These are phyloP conservation scores for Apostichopus japonicus DNA, from an alignment of 35 echinoderm and acorn worm species.

Conservation along the genomic window DNA sequence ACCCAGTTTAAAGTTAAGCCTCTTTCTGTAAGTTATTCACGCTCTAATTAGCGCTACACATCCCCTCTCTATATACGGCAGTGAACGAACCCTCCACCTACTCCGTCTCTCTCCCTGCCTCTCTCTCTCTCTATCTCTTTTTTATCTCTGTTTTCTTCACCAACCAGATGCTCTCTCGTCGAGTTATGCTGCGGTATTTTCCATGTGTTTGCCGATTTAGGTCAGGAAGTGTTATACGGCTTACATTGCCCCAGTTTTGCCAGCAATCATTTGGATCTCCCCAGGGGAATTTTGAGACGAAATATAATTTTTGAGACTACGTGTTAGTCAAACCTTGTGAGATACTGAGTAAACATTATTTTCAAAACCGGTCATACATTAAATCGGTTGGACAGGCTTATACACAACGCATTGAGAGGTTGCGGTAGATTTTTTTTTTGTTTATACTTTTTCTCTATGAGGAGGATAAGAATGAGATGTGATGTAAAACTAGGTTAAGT, in stretches of 20 bases:
- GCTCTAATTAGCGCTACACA: slow-evolving; percentile 54
- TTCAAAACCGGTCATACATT: slow-evolving; percentile 49
- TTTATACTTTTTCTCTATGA: background rate
- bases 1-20: slow-evolving; percentile 45
- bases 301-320: slow-evolving; percentile 63
- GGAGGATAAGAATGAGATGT: slow-evolving; percentile 7
- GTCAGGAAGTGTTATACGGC: slow-evolving; percentile 52
- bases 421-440: background rate
- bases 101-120: background rate
- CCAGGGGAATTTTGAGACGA: slow-evolving; percentile 58
- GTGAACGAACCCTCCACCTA: slow-evolving; percentile 3
- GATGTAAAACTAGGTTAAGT: slow-evolving; percentile 58
- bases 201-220: slow-evolving; percentile 47
- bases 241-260: slow-evolving; percentile 60
- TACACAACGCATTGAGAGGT: background rate
- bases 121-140: background rate
- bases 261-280: slow-evolving; percentile 47
- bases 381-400: slow-evolving; percentile 49
- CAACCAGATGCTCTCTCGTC: slow-evolving; percentile 37
- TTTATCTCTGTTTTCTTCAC: background rate
- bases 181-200: slow-evolving; percentile 21
- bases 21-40: slow-evolving; percentile 45
- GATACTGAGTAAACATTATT: slow-evolving; percentile 60
- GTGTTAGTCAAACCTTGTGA: slow-evolving; percentile 51
- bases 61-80: background rate